Evolutionary conservation across 2,888 invertebrate genomes (phyloP).

Genomic region (Monochamus alternatus): DNA sequence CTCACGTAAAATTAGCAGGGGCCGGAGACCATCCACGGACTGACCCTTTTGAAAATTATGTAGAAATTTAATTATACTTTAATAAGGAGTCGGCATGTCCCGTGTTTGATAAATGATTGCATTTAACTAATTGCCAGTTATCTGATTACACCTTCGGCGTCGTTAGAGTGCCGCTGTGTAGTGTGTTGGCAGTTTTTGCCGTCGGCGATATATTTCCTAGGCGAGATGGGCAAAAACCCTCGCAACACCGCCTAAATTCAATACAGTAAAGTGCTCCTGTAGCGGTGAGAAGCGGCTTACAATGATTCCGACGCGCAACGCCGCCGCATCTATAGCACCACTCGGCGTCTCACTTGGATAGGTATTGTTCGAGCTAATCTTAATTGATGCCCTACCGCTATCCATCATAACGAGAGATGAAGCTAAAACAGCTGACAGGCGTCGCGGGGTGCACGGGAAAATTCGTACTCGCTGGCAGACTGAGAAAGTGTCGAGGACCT

Average conservation of each 20-base stretch:
- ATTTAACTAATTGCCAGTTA: conserved; percentile 71
- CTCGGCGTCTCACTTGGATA: conserved; percentile 61
- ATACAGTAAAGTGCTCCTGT: conserved; percentile 71
- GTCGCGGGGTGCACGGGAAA: conserved; percentile 43
- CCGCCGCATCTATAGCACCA: conserved; percentile 47
- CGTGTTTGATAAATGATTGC: conserved; percentile 69
- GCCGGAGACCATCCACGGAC: conserved; percentile 52
- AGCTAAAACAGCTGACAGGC: conserved; percentile 67
- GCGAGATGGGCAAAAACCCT: conserved; percentile 65
- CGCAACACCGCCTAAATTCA: conserved; percentile 68
- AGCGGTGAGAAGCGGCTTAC: conserved; percentile 58
- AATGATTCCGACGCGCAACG: conserved; percentile 51
- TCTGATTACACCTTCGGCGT: conserved; percentile 67
- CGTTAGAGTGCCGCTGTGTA: conserved; percentile 54
- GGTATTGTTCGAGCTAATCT: conserved; percentile 71
- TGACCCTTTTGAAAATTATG: conserved; percentile 68
- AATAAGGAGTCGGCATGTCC: conserved; percentile 65
- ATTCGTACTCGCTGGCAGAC: conserved; percentile 30
- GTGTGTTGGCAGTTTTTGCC: conserved; percentile 51
- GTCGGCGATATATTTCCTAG: conserved; percentile 59
- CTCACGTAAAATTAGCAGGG: conserved; percentile 54
- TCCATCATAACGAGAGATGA: conserved; percentile 70
- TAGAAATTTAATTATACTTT: conserved; percentile 70
- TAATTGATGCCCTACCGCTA: conserved; percentile 71
- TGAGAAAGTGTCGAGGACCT: conserved; percentile 30